These are phyloP conservation scores for Amphiduros pacificus DNA, from an alignment of 2,888 invertebrate genomes.

Conservation along the genomic window DNA sequence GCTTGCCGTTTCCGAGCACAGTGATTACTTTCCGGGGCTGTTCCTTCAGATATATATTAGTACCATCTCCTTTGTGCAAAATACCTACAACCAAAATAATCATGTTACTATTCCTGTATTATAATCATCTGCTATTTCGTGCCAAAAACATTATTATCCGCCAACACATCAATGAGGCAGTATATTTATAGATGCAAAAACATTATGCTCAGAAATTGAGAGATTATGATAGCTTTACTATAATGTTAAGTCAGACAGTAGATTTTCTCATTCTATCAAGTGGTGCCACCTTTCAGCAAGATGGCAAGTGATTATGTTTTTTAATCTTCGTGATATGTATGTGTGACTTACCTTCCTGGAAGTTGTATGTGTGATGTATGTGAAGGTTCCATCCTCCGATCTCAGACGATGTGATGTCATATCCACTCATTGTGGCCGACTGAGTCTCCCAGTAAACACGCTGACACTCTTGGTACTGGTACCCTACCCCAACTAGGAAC, in stretches of 20 bases:
- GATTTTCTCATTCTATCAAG: too few relatives aligned
- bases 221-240: too few relatives aligned
- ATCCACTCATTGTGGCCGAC: slow-evolving; percentile 90
- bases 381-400: slow-evolving; percentile 69
- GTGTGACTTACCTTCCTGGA: slow-evolving; percentile 80
- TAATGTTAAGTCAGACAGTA: too few relatives aligned
- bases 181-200: too few relatives aligned
- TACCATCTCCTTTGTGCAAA: slow-evolving; percentile 95
- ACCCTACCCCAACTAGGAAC: slow-evolving; percentile 74
- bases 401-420: slow-evolving; percentile 94
- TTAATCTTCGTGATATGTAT: background rate
- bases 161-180: too few relatives aligned
- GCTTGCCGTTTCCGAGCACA: slow-evolving; percentile 72
- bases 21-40: slow-evolving; percentile 88
- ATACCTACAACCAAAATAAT: slow-evolving; percentile 68
- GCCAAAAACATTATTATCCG: too few relatives aligned
- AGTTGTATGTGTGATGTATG: slow-evolving; percentile 97
- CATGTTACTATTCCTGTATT: background rate
- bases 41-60: slow-evolving; percentile 85
- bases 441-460: slow-evolving; percentile 92
- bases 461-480: slow-evolving; percentile 86
- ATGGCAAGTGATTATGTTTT: too few relatives aligned
- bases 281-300: too few relatives aligned
- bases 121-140: too few relatives aligned
- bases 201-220: too few relatives aligned